Evolutionary conservation across 2,888 invertebrate species (phyloP).

Genomic region (Sympetrum striolatum): DNA sequence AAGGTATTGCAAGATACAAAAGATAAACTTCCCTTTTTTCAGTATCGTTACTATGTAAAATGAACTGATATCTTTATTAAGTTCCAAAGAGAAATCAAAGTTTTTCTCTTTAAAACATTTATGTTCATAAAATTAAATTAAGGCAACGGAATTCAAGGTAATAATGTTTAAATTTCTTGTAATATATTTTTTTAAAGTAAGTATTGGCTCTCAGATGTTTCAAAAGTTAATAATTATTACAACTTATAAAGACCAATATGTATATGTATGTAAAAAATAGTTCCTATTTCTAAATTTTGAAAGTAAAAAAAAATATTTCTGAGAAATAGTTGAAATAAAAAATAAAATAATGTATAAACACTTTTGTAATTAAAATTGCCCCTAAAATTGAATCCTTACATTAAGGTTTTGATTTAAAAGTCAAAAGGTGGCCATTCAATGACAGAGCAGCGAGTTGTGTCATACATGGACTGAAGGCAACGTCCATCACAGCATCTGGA

Average conservation of each 20-base stretch:
- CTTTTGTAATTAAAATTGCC: neutral
- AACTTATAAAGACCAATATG: neutral
- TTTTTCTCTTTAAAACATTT: too few relatives aligned
- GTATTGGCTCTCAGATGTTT: neutral
- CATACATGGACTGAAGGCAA: conserved; percentile 47
- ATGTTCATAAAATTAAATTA: too few relatives aligned
- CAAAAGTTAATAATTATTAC: neutral
- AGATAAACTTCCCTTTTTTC: neutral
- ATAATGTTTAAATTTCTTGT: neutral
- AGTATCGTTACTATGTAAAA: neutral
- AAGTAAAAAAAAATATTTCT: neutral
- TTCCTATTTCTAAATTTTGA: neutral
- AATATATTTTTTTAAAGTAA: neutral
- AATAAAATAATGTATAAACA: neutral
- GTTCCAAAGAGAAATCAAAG: neutral
- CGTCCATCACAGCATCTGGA: conserved; percentile 48
- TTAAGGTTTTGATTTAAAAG: conserved; percentile 3
- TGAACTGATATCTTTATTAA: neutral
- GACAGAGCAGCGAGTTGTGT: conserved; percentile 46
- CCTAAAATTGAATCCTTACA: neutral
- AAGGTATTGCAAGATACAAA: neutral
- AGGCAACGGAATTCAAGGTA: too few relatives aligned
- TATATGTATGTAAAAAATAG: neutral
- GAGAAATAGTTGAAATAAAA: neutral
- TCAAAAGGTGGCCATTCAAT: conserved; percentile 46